phyloP scores from a whole-genome alignment of 2,888 invertebrate species.

The Xylota segnis region DNA sequence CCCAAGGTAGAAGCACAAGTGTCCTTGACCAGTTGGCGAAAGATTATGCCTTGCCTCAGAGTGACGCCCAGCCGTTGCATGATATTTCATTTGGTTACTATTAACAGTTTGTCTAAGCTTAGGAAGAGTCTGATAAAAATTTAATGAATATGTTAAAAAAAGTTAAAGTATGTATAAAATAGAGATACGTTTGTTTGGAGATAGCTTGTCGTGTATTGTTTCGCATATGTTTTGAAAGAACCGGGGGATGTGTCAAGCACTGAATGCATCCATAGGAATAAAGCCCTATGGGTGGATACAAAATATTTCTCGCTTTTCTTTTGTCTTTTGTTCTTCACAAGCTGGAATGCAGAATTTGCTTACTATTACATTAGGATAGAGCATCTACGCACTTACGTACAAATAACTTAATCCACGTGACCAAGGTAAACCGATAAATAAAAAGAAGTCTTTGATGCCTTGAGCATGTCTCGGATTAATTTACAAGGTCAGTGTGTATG shows the following conservation, averaged over 20 bases:
- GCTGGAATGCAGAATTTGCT: too few relatives aligned
- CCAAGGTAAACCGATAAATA: background rate
- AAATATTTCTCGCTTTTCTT: too few relatives aligned
- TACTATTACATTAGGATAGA: too few relatives aligned
- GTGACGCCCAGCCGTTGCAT: conserved; percentile 89
- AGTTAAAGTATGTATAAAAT: conserved; percentile 25
- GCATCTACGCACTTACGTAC: background rate
- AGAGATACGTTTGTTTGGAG: background rate
- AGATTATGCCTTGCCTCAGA: conserved; percentile 91
- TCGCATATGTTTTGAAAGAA: background rate
- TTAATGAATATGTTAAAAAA: conserved; percentile 37
- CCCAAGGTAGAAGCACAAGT: conserved; percentile 84
- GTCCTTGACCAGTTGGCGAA: conserved; percentile 92
- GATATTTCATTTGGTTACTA: conserved; percentile 94
- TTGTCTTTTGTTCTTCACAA: too few relatives aligned
- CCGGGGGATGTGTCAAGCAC: background rate
- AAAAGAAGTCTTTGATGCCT: background rate
- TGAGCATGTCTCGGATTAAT: background rate
- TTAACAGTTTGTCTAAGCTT: conserved; percentile 83
- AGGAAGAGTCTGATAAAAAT: conserved; percentile 65
- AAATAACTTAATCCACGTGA: background rate
- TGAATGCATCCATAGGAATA: too few relatives aligned
- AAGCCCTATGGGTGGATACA: background rate
- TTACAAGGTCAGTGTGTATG: conserved; percentile 15
- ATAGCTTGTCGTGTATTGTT: conserved; percentile 3